phyloP scores from a whole-genome alignment of 2,888 invertebrate species.

The Drosophila formosana region DNA sequence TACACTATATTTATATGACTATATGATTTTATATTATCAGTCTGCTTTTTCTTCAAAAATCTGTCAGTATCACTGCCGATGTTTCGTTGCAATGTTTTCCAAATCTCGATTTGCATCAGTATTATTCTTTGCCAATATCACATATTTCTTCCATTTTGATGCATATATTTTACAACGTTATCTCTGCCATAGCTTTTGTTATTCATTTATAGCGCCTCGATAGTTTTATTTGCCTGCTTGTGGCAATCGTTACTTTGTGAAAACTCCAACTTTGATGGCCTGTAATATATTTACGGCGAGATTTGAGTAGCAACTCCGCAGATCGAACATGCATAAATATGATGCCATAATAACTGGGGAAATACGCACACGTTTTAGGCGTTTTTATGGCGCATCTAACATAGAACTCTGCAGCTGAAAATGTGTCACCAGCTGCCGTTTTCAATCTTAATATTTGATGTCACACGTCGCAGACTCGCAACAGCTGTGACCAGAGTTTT shows the following conservation, averaged over 20 bases:
- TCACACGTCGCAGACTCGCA: conserved; percentile 56
- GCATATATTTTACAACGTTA: not conserved
- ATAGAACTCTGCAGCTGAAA: conserved; percentile 35
- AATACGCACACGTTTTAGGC: conserved; percentile 38
- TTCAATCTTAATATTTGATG: conserved; percentile 81
- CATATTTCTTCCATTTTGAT: too few species aligned
- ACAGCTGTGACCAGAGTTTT: conserved; percentile 62
- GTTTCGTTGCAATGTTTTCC: too few species aligned
- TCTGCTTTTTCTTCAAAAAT: too few species aligned
- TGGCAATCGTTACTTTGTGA: conserved; percentile 3
- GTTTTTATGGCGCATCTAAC: conserved; percentile 28
- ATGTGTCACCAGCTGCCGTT: conserved; percentile 72
- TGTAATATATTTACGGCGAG: conserved; percentile 2
- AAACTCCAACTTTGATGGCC: not conserved
- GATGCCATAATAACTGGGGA: conserved; percentile 10
- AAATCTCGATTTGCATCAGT: too few species aligned
- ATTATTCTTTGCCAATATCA: too few species aligned
- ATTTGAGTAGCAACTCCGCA: not conserved
- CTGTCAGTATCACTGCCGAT: too few species aligned
- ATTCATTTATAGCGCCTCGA: not conserved
- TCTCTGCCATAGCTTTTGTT: not conserved
- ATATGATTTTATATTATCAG: too few species aligned
- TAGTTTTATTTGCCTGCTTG: conserved; percentile 2
- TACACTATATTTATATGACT: too few species aligned
- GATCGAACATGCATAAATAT: conserved; percentile 34